Conservation (phyloP, 2,113 vertebrate species). For the Acrocephalus arundinaceus region DNA sequence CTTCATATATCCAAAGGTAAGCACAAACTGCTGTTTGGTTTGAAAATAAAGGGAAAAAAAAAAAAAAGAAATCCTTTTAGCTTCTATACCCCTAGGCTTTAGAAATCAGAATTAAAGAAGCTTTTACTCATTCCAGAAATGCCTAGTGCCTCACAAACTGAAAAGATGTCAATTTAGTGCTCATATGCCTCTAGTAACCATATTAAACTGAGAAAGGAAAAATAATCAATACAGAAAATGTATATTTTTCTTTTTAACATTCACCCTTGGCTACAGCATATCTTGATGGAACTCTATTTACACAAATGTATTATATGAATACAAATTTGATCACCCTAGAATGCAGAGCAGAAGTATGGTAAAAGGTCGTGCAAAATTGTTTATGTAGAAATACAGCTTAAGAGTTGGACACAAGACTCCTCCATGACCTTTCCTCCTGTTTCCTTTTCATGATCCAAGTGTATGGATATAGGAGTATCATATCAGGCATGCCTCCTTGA, state of each 20-base stretch:
- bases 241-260: neutral
- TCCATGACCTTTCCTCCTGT: neutral
- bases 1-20: neutral
- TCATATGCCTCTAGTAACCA: conserved; percentile 6
- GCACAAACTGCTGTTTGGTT: neutral
- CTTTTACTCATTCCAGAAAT: conserved; percentile 12
- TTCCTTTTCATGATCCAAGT: neutral
- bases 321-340: neutral
- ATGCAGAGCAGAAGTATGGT: neutral
- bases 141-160: neutral
- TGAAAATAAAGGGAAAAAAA: neutral
- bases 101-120: neutral
- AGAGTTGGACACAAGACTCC: neutral
- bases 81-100: neutral
- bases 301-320: neutral
- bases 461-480: neutral
- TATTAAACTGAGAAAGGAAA: conserved; percentile 2
- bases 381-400: neutral
- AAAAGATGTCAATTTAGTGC: conserved; percentile 4
- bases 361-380: neutral
- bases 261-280: neutral
- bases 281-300: neutral
- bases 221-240: conserved; percentile 2
- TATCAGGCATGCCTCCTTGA: neutral
- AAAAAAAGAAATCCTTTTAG: neutral